Conservation (phyloP, 2,888 invertebrate species). For the Drosophila maculinotata region DNA sequence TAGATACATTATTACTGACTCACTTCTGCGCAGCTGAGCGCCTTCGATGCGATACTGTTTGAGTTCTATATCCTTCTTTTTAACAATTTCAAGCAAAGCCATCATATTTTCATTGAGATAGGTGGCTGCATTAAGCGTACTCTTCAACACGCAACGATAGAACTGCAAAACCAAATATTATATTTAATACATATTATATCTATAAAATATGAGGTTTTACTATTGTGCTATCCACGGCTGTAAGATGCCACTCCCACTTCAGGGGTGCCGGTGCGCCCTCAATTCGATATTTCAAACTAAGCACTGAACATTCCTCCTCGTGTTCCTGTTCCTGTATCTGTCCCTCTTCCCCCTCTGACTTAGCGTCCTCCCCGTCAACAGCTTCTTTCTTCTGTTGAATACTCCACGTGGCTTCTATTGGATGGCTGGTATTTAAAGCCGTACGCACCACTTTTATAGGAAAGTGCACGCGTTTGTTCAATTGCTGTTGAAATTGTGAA, state of each 20-base stretch:
- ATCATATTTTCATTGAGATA: slow-evolving; percentile 58
- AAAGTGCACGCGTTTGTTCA: slow-evolving; percentile 81
- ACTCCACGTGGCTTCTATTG: slow-evolving; percentile 34
- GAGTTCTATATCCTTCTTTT: slow-evolving; percentile 82
- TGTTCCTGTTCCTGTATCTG: neutral
- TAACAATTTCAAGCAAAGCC: slow-evolving; percentile 62
- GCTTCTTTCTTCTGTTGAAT: neutral
- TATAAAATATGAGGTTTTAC: slow-evolving; percentile 20
- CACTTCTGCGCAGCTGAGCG: slow-evolving; percentile 74
- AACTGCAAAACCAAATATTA: slow-evolving; percentile 55
- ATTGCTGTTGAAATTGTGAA: slow-evolving; percentile 49
- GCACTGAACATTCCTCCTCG: neutral
- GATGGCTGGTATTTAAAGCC: slow-evolving; percentile 44
- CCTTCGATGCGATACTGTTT: slow-evolving; percentile 81
- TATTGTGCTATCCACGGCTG: slow-evolving; percentile 7
- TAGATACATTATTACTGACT: too few species aligned
- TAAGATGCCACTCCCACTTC: slow-evolving; percentile 76
- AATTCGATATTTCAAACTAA: slow-evolving; percentile 77
- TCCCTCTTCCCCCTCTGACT: neutral
- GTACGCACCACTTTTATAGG: slow-evolving; percentile 57
- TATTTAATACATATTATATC: neutral
- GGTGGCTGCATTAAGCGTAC: slow-evolving; percentile 57
- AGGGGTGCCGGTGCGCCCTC: slow-evolving; percentile 55
- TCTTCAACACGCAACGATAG: slow-evolving; percentile 55
- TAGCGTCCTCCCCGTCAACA: neutral